Evolutionary conservation across 2,797 vertebrate species (phyloP).

Genomic region (Oreochromis mossambicus): DNA sequence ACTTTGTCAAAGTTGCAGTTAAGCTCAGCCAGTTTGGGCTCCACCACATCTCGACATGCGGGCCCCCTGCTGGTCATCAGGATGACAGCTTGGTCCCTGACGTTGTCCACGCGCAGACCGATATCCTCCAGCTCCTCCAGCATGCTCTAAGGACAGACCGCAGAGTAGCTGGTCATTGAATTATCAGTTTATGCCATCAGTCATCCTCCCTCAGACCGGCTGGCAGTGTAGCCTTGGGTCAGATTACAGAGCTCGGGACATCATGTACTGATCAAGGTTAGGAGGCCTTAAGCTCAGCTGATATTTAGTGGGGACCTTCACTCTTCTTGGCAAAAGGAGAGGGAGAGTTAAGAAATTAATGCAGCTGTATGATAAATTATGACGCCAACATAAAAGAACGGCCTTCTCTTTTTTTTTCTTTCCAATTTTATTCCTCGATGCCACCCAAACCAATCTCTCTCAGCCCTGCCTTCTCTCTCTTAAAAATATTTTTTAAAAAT

Average conservation of each 20-base stretch:
- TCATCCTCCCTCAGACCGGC: not conserved
- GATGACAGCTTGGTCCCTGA: constrained; percentile 86
- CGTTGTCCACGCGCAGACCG: constrained; percentile 84
- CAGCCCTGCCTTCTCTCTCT: not conserved
- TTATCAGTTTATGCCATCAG: not conserved
- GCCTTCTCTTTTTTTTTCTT: not conserved
- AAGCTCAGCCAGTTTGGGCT: constrained; percentile 91
- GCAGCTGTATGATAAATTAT: not conserved
- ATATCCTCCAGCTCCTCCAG: constrained; percentile 86
- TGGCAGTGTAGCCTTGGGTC: constrained; percentile 5
- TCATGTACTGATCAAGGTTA: constrained; percentile 19
- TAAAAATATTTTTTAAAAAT: not conserved
- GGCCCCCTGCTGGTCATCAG: constrained; percentile 88
- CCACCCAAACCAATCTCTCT: not conserved
- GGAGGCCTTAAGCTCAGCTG: not conserved
- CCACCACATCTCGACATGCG: constrained; percentile 85
- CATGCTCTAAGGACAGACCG: constrained; percentile 75
- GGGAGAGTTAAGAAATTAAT: not conserved
- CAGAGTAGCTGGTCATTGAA: not conserved
- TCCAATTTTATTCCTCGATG: not conserved
- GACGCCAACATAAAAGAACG: not conserved
- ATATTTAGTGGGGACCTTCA: constrained; percentile 21
- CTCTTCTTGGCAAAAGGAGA: not conserved
- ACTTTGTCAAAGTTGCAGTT: constrained; percentile 96
- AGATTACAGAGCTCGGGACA: not conserved